Percentiles rank a stretch among this genome's conserved stretches.
Evolutionary conservation across 1,140 invertebrate species (phyloP).

Genomic region (Samia ricini): DNA sequence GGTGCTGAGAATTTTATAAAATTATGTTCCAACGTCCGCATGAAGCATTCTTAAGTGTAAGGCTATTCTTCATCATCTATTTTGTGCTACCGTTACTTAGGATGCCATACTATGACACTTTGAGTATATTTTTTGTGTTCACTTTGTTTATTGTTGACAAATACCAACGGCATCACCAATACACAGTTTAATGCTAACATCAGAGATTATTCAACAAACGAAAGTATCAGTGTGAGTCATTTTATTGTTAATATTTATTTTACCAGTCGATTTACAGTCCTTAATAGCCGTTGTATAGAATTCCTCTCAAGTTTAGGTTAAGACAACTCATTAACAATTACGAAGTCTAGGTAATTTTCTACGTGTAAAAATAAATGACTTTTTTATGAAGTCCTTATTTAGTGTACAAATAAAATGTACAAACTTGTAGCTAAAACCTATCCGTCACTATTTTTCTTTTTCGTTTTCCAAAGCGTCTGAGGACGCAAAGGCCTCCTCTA

Average conservation of each 20-base stretch:
- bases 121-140: not conserved
- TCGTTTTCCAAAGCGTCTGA: too few relatives aligned
- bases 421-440: too few relatives aligned
- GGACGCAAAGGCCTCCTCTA: too few relatives aligned
- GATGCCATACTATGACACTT: not conserved
- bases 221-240: constrained; percentile 42
- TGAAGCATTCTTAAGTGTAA: not conserved
- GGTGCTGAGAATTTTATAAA: constrained; percentile 48
- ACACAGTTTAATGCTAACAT: constrained; percentile 52
- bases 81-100: not conserved
- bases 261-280: not conserved
- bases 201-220: constrained; percentile 48
- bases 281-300: not conserved
- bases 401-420: too few relatives aligned
- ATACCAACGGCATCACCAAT: constrained; percentile 36
- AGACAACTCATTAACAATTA: not conserved
- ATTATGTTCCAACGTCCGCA: constrained; percentile 9
- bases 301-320: not conserved
- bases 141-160: not conserved
- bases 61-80: not conserved
- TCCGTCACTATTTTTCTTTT: too few relatives aligned
- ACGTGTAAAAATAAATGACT: not conserved
- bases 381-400: too few relatives aligned
- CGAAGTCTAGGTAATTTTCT: not conserved
- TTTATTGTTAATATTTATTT: not conserved